A percentile compares a stretch with the other conserved stretches of the same genome.
Evolutionary conservation across 2,888 invertebrate species (phyloP).

Genomic region (Drosophila nigricruria): DNA sequence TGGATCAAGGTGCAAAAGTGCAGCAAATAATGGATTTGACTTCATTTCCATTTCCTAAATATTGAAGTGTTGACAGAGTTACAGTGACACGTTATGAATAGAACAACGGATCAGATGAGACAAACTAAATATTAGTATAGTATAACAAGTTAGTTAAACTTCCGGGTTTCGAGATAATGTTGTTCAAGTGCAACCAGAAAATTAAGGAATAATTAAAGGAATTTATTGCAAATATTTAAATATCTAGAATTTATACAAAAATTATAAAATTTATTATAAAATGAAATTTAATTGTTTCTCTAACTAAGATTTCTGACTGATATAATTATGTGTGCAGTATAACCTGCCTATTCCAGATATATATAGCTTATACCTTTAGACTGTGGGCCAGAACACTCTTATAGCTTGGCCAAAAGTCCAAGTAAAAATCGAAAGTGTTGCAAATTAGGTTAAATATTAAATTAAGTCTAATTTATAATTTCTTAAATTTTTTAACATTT

Average conservation of each 20-base stretch:
- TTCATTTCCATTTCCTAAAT: neutral
- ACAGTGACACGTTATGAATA: neutral
- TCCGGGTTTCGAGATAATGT: neutral
- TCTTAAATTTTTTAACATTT: no score
- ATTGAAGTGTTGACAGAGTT: neutral
- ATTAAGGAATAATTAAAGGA: neutral
- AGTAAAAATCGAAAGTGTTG: neutral
- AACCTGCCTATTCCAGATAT: neutral
- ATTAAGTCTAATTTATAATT: no score
- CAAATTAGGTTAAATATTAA: neutral
- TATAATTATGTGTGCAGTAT: neutral
- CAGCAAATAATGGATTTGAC: slow-evolving; percentile 2
- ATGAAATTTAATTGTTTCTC: neutral
- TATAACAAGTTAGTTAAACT: neutral
- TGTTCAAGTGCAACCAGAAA: neutral
- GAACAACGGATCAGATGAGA: neutral
- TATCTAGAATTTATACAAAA: neutral
- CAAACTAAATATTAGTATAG: neutral
- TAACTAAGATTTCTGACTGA: neutral
- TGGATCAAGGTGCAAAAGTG: slow-evolving; percentile 31
- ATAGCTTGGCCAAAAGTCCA: neutral
- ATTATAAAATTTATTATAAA: neutral
- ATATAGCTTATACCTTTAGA: neutral
- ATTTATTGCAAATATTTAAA: neutral
- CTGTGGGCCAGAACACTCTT: neutral